Evolutionary conservation across 2,113 vertebrate species (phyloP).

Genomic region (Rutilus rutilus): DNA sequence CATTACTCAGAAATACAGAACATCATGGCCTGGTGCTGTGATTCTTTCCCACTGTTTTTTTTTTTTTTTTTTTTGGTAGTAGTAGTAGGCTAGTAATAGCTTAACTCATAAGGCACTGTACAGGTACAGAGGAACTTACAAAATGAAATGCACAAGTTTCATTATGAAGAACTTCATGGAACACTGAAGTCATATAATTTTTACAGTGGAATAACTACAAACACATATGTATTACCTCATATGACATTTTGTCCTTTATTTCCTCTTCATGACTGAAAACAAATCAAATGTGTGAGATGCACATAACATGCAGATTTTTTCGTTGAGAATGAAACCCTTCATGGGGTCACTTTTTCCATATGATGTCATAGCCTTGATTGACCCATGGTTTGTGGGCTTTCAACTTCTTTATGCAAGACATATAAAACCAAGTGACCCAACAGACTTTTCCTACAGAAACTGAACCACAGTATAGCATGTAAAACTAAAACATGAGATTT

Average conservation of each 20-base stretch:
- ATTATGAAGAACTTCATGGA: background rate
- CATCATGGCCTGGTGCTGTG: background rate
- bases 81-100: background rate
- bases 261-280: constrained; percentile 59
- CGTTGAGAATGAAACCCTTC: constrained; percentile 68
- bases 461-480: constrained; percentile 22
- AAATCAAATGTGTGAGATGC: constrained; percentile 75
- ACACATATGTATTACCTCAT: background rate
- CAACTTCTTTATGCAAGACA: constrained; percentile 30
- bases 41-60: background rate
- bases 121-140: background rate
- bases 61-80: too few relatives aligned
- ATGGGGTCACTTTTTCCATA: constrained; percentile 78
- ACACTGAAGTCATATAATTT: background rate
- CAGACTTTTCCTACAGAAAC: constrained; percentile 18
- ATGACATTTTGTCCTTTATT: background rate
- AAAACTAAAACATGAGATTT: background rate
- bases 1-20: constrained; percentile 18
- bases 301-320: constrained; percentile 65
- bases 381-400: constrained; percentile 45
- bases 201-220: background rate
- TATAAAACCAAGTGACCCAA: constrained; percentile 25
- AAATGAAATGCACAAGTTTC: background rate
- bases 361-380: constrained; percentile 71
- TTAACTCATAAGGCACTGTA: background rate